phyloP scores from a whole-genome alignment of 2,797 vertebrate genomes.

The Pseudomugil gertrudae region DNA sequence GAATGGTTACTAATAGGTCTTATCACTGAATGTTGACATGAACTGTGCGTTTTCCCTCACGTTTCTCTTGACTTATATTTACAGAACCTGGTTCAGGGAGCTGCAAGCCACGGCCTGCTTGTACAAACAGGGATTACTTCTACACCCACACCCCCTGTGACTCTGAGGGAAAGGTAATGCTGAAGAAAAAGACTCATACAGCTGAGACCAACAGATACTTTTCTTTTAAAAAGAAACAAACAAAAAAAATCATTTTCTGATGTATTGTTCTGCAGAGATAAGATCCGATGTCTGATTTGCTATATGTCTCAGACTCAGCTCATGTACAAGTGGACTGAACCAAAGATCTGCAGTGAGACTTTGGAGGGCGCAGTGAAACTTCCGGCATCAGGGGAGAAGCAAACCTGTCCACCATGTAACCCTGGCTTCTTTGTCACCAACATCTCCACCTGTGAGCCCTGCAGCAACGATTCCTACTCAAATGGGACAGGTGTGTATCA shows the following conservation, averaged over 20 bases:
- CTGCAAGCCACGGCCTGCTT: slow-evolving; percentile 87
- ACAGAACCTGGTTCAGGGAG: slow-evolving; percentile 87
- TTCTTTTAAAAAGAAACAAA: not conserved
- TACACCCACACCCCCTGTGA: slow-evolving; percentile 93
- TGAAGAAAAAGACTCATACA: not conserved
- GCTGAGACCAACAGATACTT: slow-evolving; percentile 6
- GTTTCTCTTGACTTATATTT: slow-evolving; percentile 26
- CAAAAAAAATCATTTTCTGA: slow-evolving; percentile 11
- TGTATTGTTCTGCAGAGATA: not conserved
- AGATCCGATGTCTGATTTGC: not conserved
- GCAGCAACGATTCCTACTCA: slow-evolving; percentile 85
- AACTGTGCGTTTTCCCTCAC: slow-evolving; percentile 27
- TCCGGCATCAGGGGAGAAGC: slow-evolving; percentile 86
- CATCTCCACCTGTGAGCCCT: slow-evolving; percentile 87
- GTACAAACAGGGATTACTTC: slow-evolving; percentile 92
- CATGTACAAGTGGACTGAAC: slow-evolving; percentile 96
- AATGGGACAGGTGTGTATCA: slow-evolving; percentile 90
- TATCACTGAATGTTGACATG: slow-evolving; percentile 71
- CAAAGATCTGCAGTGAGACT: slow-evolving; percentile 90
- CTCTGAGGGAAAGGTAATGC: slow-evolving; percentile 84
- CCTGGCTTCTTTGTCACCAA: slow-evolving; percentile 90
- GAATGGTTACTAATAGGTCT: slow-evolving; percentile 25
- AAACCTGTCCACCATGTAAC: slow-evolving; percentile 91
- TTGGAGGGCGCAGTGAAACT: slow-evolving; percentile 79
- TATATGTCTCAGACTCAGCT: slow-evolving; percentile 87